phyloP scores from a whole-genome alignment of 2,888 invertebrate species.

The Portevinia maculata region DNA sequence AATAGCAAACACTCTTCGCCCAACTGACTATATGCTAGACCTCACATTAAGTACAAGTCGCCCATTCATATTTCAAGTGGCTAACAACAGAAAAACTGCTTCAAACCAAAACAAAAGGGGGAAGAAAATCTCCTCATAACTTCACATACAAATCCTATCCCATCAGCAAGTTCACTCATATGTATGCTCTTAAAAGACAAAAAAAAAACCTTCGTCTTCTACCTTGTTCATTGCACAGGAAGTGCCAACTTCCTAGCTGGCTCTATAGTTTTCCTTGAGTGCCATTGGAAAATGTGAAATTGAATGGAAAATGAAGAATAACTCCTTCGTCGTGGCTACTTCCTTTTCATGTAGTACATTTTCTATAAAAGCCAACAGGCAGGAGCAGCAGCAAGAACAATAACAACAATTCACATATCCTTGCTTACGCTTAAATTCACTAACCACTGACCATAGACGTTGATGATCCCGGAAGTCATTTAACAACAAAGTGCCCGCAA shows the following conservation, averaged over 20 bases:
- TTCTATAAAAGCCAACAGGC: constrained; percentile 1
- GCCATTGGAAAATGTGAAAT: constrained; percentile 70
- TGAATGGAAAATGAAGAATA: constrained; percentile 69
- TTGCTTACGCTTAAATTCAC: constrained; percentile 55
- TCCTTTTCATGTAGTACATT: constrained; percentile 56
- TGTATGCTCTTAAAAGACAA: constrained; percentile 14
- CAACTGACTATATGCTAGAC: constrained; percentile 3
- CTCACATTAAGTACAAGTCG: constrained; percentile 4
- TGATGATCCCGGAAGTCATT: constrained; percentile 72
- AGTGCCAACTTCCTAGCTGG: constrained; percentile 34
- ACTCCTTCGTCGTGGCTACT: constrained; percentile 58
- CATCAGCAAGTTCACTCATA: constrained; percentile 17
- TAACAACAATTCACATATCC: constrained; percentile 19
- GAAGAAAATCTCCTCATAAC: constrained; percentile 11
- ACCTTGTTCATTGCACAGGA: constrained; percentile 26
- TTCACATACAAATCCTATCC: background rate
- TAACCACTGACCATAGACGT: constrained; percentile 67
- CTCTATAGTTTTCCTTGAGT: constrained; percentile 44
- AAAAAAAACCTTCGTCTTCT: constrained; percentile 1
- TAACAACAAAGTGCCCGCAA: constrained; percentile 71
- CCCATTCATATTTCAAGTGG: constrained; percentile 11
- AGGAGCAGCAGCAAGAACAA: constrained; percentile 14
- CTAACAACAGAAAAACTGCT: background rate
- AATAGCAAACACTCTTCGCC: constrained; percentile 4
- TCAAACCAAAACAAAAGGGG: background rate